phyloP scores from a whole-genome alignment of 2,113 vertebrate genomes.

The Paradisaea rubra region DNA sequence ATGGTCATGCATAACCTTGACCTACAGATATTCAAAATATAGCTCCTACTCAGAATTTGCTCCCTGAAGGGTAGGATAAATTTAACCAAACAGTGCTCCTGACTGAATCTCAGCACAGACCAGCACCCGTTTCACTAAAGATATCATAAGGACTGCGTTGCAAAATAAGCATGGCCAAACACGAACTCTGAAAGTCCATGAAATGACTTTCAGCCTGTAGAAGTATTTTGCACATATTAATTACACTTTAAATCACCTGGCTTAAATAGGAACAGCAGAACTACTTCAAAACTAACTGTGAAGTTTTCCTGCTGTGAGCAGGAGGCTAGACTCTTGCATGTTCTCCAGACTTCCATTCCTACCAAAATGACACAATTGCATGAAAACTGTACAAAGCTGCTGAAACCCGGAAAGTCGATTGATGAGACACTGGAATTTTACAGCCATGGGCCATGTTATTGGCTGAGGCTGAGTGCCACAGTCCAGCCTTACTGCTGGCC shows the following conservation, averaged over 20 bases:
- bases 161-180: neutral
- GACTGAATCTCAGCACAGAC: neutral
- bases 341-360: neutral
- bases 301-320: neutral
- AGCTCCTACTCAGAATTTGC: neutral
- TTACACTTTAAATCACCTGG: slow-evolving; percentile 4
- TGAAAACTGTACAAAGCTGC: neutral
- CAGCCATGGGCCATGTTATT: neutral
- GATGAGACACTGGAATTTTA: neutral
- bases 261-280: neutral
- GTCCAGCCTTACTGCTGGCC: neutral
- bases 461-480: neutral
- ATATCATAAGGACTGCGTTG: neutral
- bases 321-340: neutral
- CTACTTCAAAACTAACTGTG: slow-evolving; percentile 34
- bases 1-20: neutral
- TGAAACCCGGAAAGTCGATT: accelerated
- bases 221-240: slow-evolving; percentile 9
- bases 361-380: neutral
- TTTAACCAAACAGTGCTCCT: neutral
- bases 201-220: neutral
- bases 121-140: neutral
- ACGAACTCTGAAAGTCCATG: neutral
- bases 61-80: neutral
- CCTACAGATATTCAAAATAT: neutral